These are phyloP conservation scores for Darwinula stevensoni DNA, from an alignment of 2,888 invertebrate species.

Conservation along the genomic window DNA sequence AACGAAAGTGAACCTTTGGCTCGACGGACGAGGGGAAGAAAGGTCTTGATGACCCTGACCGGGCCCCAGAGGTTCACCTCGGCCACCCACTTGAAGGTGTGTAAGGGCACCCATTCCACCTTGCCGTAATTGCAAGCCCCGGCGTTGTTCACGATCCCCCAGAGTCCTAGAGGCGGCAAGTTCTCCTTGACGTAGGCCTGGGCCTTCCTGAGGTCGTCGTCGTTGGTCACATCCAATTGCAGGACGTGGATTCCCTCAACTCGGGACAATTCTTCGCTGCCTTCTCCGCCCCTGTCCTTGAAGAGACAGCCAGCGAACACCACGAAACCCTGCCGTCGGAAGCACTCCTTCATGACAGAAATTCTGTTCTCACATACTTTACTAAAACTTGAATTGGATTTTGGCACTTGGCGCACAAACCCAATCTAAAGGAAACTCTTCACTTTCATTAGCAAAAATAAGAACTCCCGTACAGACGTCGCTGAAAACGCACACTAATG, in stretches of 20 bases:
- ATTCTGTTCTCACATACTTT: too few species aligned
- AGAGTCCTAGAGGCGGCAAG: constrained; percentile 23
- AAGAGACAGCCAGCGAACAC: constrained; percentile 41
- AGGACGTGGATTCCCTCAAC: constrained; percentile 25
- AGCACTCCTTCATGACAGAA: too few species aligned
- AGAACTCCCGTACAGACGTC: too few species aligned
- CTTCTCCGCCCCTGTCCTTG: too few species aligned
- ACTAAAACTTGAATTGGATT: too few species aligned
- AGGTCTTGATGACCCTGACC: constrained; percentile 17
- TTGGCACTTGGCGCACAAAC: too few species aligned
- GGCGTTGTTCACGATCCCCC: constrained; percentile 69
- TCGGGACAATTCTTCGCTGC: constrained; percentile 10
- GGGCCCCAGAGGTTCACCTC: constrained; percentile 20
- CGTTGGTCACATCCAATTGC: constrained; percentile 49
- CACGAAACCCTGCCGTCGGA: constrained; percentile 34
- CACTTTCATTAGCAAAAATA: too few species aligned
- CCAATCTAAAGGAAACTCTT: too few species aligned
- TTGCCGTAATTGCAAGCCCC: constrained; percentile 20
- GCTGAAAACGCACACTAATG: too few species aligned
- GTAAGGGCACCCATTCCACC: constrained; percentile 15
- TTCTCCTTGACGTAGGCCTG: constrained; percentile 31
- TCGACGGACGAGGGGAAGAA: constrained; percentile 14
- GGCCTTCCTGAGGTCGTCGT: constrained; percentile 43
- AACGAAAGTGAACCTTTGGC: too few species aligned
- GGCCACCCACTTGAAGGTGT: constrained; percentile 11